Conservation (phyloP, 2,113 vertebrate species). For the Peromyscus leucopus region DNA sequence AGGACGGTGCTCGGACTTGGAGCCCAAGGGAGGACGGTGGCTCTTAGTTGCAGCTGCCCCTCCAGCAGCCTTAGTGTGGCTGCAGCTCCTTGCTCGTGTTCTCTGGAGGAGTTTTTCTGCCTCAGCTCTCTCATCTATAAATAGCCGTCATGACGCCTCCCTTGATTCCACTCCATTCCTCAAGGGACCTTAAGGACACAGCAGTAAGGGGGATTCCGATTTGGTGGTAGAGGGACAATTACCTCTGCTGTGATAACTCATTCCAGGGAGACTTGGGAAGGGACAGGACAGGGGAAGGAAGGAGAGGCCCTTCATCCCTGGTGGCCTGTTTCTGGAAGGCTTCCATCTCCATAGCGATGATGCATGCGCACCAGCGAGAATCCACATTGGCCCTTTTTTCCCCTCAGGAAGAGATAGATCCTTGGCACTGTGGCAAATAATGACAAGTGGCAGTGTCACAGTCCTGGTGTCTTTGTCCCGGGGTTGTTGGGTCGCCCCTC, state of each 20-base stretch:
- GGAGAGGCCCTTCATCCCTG: fast-evolving
- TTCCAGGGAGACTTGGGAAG: background rate
- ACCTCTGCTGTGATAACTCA: background rate
- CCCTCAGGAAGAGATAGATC: background rate
- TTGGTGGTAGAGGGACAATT: fast-evolving
- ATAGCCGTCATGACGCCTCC: background rate
- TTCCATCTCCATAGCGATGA: fast-evolving
- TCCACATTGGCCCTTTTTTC: background rate
- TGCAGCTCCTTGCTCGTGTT: background rate
- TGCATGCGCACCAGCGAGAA: background rate
- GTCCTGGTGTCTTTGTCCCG: background rate
- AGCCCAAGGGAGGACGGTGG: background rate
- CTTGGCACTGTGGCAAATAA: background rate
- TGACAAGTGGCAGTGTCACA: background rate
- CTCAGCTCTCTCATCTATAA: background rate
- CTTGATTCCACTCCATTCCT: background rate
- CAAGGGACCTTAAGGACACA: background rate
- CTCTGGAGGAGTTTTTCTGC: background rate
- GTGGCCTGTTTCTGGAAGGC: background rate
- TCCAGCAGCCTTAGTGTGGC: background rate
- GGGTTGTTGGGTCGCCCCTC: background rate
- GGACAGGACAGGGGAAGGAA: background rate
- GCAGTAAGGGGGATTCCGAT: fast-evolving
- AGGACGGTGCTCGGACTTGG: no score
- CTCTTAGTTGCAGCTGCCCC: fast-evolving